Conservation (phyloP, 2,113 vertebrate species). For the Oncorhynchus tshawytscha region DNA sequence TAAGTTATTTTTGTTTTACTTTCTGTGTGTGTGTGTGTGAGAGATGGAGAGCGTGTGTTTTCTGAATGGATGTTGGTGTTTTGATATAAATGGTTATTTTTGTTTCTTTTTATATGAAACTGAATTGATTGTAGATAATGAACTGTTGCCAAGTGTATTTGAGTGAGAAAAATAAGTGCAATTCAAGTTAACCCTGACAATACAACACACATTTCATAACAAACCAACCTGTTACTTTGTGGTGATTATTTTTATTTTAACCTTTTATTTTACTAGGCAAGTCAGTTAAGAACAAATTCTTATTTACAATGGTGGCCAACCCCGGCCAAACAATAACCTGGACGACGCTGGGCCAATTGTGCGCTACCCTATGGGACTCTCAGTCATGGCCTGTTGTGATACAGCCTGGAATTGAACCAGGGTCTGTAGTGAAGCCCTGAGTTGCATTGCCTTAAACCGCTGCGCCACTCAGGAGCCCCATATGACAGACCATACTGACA, state of each 20-base stretch:
- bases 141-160: conserved; percentile 57
- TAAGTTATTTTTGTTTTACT: conserved; percentile 27
- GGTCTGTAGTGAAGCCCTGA: no score
- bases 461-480: no score
- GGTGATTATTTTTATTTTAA: background rate
- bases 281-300: no score
- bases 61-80: background rate
- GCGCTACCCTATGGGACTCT: no score
- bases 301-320: no score
- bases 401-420: no score
- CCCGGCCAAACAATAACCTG: no score
- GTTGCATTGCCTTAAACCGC: no score
- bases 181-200: conserved; percentile 41
- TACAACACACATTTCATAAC: conserved; percentile 28
- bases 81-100: conserved; percentile 44
- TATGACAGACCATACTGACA: conserved; percentile 24
- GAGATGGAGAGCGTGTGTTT: background rate
- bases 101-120: conserved; percentile 63
- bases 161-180: conserved; percentile 45
- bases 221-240: conserved; percentile 21
- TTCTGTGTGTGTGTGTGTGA: conserved; percentile 19
- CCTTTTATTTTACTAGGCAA: no score
- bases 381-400: no score
- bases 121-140: conserved; percentile 65
- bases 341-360: no score